Evolutionary conservation across 1,140 invertebrate genomes (phyloP), one percentile per base, ranked within the genome.

Genomic region (Ceratina australensis): DNA sequence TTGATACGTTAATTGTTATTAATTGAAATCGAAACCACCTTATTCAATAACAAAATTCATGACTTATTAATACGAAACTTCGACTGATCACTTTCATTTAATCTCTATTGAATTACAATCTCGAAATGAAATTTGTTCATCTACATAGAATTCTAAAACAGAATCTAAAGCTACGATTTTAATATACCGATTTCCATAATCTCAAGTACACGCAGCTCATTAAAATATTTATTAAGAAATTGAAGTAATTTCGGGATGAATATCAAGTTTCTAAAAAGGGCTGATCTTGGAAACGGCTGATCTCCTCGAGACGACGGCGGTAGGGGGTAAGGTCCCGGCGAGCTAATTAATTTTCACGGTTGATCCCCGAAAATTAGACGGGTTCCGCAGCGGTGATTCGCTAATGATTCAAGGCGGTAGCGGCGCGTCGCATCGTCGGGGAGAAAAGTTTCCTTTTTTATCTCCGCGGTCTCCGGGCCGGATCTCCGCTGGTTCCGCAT

Each of bases 391-490:
- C 78, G 78, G 64, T 73, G 82, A 84, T 84, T 84, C 82, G 78
- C 82, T 84, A 84, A 84, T 84, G 82, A 84, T 84, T 84, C 82
- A 84, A 83, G 65, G 33, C 33, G 33, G 50, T n/a, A 20, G 68
- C n/a, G 26, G 28, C 18, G 22, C 33, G 75, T 50, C 24, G 66
- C 26, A 54, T 83, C 56, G 26, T 65, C 49, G 64, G 18, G 56
- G 26, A 26, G 68, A 80, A 80, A 66, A 56, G 80, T 80, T 67
- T 50, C 22, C 5, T 57, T 63, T 54, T 75, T 68, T 72, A 74
- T 80, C 83, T 73, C 56, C 54, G n/a, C 33, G 28, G 47, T 68
- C 64, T 63, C 56, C 61, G 63, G 52, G 78, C 65, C 68, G 80
- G 61, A 82, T 82, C 65, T 52, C 68, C 65, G 61, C 67, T 67